Percentiles rank a stretch among this genome's conserved stretches.
These are phyloP conservation scores for Macrophya annulata DNA, from an alignment of 2,888 invertebrate genomes.

Conservation along the genomic window DNA sequence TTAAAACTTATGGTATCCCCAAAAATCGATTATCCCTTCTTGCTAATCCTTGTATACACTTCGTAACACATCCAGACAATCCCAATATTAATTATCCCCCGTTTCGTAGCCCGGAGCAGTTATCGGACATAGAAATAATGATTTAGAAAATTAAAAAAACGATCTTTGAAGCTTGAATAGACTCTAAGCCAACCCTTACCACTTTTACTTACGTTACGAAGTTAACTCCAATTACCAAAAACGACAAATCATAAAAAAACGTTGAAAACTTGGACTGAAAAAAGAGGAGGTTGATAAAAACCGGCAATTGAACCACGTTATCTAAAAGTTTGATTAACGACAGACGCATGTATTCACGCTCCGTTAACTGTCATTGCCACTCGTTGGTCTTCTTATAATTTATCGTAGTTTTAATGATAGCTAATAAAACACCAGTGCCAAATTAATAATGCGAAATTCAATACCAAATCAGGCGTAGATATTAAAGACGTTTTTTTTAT, in stretches of 20 bases:
- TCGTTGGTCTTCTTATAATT: not conserved
- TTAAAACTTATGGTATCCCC: slow-evolving; percentile 18
- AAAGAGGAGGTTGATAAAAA: not conserved
- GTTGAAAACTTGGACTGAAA: not conserved
- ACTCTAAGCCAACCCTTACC: not conserved
- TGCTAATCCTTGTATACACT: not conserved
- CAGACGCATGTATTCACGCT: not conserved
- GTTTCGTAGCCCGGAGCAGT: not conserved
- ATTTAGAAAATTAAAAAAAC: not conserved
- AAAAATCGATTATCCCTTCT: slow-evolving; percentile 17
- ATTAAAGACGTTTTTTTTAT: not conserved
- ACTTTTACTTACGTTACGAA: slow-evolving; percentile 18
- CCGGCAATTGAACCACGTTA: not conserved
- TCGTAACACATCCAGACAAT: not conserved
- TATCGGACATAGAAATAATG: not conserved
- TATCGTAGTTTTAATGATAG: not conserved
- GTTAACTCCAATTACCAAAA: slow-evolving; percentile 4
- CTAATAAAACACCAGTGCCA: slow-evolving; percentile 7
- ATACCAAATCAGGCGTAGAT: not conserved
- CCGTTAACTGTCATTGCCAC: not conserved
- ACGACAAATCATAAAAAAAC: slow-evolving; percentile 18
- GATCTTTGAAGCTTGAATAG: not conserved
- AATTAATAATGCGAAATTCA: not conserved
- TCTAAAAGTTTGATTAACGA: slow-evolving; percentile 14
- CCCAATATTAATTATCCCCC: slow-evolving; percentile 13